A percentile compares a stretch with the other conserved stretches of the same genome.
phyloP scores from a whole-genome alignment of 2,113 vertebrate genomes.

The Onychostruthus taczanowskii region DNA sequence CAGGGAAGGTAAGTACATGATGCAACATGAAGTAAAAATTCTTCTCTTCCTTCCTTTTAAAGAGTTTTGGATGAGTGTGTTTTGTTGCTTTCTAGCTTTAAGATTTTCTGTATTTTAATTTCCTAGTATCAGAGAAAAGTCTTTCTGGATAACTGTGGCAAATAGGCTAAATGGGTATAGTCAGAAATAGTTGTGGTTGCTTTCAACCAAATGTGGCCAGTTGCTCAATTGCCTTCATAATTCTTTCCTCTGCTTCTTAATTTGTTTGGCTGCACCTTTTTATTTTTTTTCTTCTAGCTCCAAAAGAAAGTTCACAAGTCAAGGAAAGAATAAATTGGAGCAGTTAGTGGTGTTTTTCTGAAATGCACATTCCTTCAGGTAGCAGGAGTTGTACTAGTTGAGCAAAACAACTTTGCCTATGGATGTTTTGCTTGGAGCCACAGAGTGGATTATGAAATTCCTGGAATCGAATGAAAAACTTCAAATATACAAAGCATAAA shows the following conservation, averaged over 20 bases:
- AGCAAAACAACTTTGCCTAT: not conserved
- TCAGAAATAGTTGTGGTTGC: not conserved
- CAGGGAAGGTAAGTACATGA: not conserved
- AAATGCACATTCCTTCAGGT: not conserved
- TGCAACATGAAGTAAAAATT: not conserved
- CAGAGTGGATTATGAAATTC: not conserved
- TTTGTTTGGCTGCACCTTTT: not conserved
- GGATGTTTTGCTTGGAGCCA: slow-evolving; percentile 8
- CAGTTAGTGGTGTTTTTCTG: not conserved
- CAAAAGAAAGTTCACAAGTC: not conserved
- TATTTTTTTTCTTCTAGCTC: not conserved
- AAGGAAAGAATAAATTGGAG: not conserved
- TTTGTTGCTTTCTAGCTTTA: not conserved
- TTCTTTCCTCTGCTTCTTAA: not conserved
- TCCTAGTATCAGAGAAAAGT: not conserved
- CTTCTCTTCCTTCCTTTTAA: not conserved
- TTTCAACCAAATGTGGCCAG: not conserved
- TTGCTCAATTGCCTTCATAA: not conserved
- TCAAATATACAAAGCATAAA: not conserved
- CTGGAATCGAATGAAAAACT: not conserved
- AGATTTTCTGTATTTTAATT: not conserved
- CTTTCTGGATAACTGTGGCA: not conserved
- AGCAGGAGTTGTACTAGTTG: not conserved
- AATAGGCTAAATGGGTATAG: not conserved
- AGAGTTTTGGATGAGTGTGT: not conserved